A percentile compares a stretch with the other conserved stretches of the same genome.
Conservation (phyloP, 2,888 invertebrate genomes). For the Sepiola atlantica region DNA sequence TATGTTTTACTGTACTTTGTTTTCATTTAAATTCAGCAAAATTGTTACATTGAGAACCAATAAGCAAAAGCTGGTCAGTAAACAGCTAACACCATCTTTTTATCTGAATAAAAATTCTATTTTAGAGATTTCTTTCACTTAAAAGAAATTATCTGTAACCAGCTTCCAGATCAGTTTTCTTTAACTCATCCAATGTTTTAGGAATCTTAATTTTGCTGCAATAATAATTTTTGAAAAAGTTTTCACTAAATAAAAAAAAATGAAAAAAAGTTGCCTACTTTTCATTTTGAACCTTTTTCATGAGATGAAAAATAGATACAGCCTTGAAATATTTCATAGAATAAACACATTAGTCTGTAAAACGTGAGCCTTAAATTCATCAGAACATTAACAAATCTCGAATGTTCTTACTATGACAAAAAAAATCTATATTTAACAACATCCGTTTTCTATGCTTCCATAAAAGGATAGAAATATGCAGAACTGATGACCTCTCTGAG, state of each 20-base stretch:
- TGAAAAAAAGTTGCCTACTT: background rate
- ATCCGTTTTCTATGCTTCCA: background rate
- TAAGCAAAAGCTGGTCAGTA: background rate
- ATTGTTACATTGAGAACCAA: background rate
- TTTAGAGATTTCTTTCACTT: too few relatives aligned
- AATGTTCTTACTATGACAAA: background rate
- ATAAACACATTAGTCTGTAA: background rate
- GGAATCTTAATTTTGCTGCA: background rate
- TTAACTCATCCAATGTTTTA: background rate
- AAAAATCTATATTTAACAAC: background rate
- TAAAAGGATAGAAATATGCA: background rate
- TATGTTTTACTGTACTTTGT: background rate
- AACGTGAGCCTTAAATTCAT: background rate
- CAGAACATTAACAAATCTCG: background rate
- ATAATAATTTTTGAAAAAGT: background rate
- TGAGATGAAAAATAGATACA: background rate
- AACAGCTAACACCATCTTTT: too few relatives aligned
- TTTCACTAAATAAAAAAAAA: too few relatives aligned
- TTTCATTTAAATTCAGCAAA: background rate
- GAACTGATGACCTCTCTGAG: constrained; percentile 14
- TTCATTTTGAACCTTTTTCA: background rate
- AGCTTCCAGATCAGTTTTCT: background rate
- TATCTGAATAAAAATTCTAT: too few relatives aligned
- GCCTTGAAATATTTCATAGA: background rate
- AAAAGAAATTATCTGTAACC: background rate